Conservation (phyloP, 1,140 invertebrate genomes). For the Drusus annulatus region DNA sequence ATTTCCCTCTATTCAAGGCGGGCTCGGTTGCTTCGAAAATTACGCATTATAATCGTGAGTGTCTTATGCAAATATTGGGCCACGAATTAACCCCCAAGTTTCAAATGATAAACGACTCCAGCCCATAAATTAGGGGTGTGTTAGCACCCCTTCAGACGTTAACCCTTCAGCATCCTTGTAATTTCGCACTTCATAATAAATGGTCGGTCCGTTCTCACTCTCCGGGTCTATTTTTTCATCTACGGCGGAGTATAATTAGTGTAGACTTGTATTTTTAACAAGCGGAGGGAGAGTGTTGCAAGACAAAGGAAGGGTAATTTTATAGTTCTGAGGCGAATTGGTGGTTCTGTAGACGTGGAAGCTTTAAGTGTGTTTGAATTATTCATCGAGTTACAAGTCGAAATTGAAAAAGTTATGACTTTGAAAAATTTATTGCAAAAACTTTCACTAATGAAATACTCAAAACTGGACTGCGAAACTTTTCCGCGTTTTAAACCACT, state of each 20-base stretch:
- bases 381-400: constrained; percentile 4
- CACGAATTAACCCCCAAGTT: constrained; percentile 30
- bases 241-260: constrained; percentile 8
- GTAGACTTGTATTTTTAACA: background rate
- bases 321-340: constrained; percentile 26
- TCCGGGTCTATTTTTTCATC: background rate
- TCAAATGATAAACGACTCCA: constrained; percentile 31
- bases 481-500: background rate
- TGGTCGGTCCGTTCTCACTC: constrained; percentile 15
- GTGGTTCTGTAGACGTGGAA: background rate
- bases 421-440: background rate
- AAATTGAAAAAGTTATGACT: constrained; percentile 11
- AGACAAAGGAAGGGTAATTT: constrained; percentile 9
- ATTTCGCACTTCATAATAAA: constrained; percentile 35
- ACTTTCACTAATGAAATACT: background rate
- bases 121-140: constrained; percentile 31
- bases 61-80: constrained; percentile 38
- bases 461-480: background rate
- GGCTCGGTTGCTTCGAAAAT: constrained; percentile 13
- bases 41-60: constrained; percentile 38
- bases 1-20: constrained; percentile 21
- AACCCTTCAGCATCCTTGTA: constrained; percentile 34
- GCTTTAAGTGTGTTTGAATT: background rate
- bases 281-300: constrained; percentile 7
- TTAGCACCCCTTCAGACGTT: constrained; percentile 4